Conservation (phyloP, 2,888 invertebrate genomes). For the Acleris literana region DNA sequence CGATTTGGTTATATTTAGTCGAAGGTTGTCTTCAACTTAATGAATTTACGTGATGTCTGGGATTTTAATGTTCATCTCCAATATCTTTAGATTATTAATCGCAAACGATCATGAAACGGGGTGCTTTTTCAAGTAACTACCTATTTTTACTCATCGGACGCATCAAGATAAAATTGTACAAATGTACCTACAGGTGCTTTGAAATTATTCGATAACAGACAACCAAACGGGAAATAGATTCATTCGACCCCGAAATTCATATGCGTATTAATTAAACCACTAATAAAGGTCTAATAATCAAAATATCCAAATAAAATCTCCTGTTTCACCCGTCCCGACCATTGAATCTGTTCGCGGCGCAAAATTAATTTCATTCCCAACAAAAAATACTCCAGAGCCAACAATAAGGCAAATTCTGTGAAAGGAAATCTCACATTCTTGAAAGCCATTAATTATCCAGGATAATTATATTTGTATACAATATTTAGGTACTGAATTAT, state of each 20-base stretch:
- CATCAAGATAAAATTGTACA: too few species aligned
- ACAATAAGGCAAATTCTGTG: slow-evolving; percentile 63
- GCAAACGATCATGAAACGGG: too few species aligned
- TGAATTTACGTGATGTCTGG: slow-evolving; percentile 10
- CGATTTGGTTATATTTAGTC: slow-evolving; percentile 28
- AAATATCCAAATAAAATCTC: slow-evolving; percentile 44
- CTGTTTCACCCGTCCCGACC: slow-evolving; percentile 45
- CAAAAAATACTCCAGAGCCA: slow-evolving; percentile 62
- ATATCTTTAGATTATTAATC: too few species aligned
- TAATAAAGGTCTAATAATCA: slow-evolving; percentile 46
- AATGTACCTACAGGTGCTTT: too few species aligned
- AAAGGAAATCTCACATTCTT: slow-evolving; percentile 64
- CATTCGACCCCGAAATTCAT: slow-evolving; percentile 36
- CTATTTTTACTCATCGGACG: too few species aligned
- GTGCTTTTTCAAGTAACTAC: too few species aligned
- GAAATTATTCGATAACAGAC: slow-evolving; percentile 31
- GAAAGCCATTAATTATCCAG: slow-evolving; percentile 66
- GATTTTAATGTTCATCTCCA: not conserved
- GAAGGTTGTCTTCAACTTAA: slow-evolving; percentile 24
- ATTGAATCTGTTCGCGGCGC: slow-evolving; percentile 70
- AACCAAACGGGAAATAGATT: slow-evolving; percentile 46
- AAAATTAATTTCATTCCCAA: slow-evolving; percentile 66
- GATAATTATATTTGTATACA: slow-evolving; percentile 27
- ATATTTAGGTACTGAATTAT: not conserved
- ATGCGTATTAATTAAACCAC: slow-evolving; percentile 35